Evolutionary conservation across 2,888 invertebrate species (phyloP).

Genomic region (Conomelus anceps): DNA sequence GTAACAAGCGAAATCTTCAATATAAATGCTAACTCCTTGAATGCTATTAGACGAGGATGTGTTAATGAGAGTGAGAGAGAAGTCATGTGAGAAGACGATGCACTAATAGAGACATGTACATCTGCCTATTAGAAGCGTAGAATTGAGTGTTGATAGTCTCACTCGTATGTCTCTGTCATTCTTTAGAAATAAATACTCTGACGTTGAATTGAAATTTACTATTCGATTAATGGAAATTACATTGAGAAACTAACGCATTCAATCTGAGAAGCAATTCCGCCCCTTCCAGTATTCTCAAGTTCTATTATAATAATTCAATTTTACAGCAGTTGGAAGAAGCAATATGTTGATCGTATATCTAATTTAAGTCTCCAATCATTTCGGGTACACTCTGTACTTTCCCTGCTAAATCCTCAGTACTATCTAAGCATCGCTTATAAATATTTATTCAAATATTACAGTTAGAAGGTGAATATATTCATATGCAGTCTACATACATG

Average conservation of each 20-base stretch:
- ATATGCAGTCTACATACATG: neutral
- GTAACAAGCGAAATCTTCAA: neutral
- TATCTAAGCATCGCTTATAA: neutral
- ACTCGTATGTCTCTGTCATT: neutral
- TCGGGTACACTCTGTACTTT: neutral
- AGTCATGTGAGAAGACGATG: neutral
- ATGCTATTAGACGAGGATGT: neutral
- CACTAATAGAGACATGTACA: neutral
- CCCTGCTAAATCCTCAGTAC: neutral
- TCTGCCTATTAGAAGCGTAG: neutral
- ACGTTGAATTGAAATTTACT: neutral
- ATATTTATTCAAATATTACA: neutral
- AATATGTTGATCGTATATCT: neutral
- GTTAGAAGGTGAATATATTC: neutral
- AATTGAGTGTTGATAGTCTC: neutral
- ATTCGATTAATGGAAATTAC: neutral
- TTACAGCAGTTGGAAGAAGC: neutral
- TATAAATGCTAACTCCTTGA: neutral
- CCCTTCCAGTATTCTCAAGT: neutral
- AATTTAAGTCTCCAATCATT: neutral
- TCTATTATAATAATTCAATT: neutral
- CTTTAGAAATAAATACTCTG: neutral
- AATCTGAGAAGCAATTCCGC: neutral
- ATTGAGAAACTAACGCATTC: neutral
- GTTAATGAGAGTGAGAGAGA: neutral